Base-by-base conservation (phyloP, 2,888 invertebrate genomes). In the Pycnomerus fuliginosus region DNA sequence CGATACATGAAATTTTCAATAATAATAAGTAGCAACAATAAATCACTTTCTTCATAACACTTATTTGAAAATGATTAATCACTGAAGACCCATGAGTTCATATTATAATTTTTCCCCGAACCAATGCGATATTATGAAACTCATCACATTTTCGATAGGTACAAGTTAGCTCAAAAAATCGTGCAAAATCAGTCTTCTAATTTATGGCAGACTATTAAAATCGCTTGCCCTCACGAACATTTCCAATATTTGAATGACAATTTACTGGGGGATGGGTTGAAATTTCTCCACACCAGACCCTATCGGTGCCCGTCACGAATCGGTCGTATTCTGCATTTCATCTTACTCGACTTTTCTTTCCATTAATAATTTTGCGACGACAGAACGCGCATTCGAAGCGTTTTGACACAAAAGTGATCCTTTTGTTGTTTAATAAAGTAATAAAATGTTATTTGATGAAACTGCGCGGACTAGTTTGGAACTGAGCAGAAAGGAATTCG, bases 271-370 rank as follows among this genome's bases (percentile, higher is more conserved):
- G 22, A 15, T 14, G 20, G 29, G 27, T 39, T 15, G 31, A 13
- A 17, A 42, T 35, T 29, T 35, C 42, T 20, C 42, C 42, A 30
- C 29, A 42, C 30, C 27, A 14, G 38, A 34, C 25, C 25, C 36
- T 36, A 43, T 49, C 43, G 45, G 53, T 55, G 39, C 56, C 56
- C 51, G 53, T 42, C 55, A 58, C 58, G 51, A 48, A 43, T 38
- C 38, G 56, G 44, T 44, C 58, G 51, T 52, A 56, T 55, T 55
- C 31, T 29, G 28, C 37, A 34, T 39, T 42, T 48, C 39, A 43
- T 43, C 43, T 43, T 35, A 22, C 25, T 20, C 20, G 20, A 20
- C 8, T 20, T 8, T 4, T 20, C 20, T 25, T 34, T 31, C 12
- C 43, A 44, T 48, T 48, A 39, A 48, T 33, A 34, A 37, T 46